A percentile compares a stretch with the other conserved stretches of the same genome.
Evolutionary conservation across 2,113 vertebrate genomes (phyloP).

Genomic region (Rhineura floridana): DNA sequence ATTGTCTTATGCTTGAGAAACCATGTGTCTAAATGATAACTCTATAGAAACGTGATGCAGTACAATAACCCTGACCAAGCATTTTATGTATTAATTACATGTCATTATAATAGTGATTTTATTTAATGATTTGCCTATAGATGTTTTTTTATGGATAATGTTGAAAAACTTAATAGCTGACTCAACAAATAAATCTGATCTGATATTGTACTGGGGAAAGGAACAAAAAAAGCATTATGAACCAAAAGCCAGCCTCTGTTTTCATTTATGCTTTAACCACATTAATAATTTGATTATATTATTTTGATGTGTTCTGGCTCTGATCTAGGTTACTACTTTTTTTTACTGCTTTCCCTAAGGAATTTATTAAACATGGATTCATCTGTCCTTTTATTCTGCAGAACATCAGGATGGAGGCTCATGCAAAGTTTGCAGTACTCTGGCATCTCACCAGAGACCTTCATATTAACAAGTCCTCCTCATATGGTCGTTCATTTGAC

Average conservation of each 20-base stretch:
- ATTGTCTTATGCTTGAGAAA: neutral
- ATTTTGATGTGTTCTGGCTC: neutral
- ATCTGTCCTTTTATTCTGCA: constrained; percentile 57
- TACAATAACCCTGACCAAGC: neutral
- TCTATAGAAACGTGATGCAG: neutral
- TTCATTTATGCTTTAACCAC: neutral
- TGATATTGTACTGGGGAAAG: neutral
- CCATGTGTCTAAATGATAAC: neutral
- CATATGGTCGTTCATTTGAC: constrained; percentile 97
- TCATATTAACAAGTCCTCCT: constrained; percentile 94
- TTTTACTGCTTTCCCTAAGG: neutral
- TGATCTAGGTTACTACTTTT: neutral
- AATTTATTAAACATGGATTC: neutral
- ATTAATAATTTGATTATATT: neutral
- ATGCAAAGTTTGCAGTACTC: constrained; percentile 94
- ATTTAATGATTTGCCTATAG: neutral
- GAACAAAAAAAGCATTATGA: neutral
- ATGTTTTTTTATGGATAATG: neutral
- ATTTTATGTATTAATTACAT: neutral
- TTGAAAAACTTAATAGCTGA: neutral
- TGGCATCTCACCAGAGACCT: constrained; percentile 98
- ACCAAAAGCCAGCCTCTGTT: neutral
- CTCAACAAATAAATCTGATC: neutral
- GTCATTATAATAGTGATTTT: neutral
- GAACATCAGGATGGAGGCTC: constrained; percentile 94